Percentiles rank a stretch among this genome's conserved stretches.
These are phyloP conservation scores for Myotis lucifugus DNA, from an alignment of 2,113 vertebrate genomes.

Conservation along the genomic window DNA sequence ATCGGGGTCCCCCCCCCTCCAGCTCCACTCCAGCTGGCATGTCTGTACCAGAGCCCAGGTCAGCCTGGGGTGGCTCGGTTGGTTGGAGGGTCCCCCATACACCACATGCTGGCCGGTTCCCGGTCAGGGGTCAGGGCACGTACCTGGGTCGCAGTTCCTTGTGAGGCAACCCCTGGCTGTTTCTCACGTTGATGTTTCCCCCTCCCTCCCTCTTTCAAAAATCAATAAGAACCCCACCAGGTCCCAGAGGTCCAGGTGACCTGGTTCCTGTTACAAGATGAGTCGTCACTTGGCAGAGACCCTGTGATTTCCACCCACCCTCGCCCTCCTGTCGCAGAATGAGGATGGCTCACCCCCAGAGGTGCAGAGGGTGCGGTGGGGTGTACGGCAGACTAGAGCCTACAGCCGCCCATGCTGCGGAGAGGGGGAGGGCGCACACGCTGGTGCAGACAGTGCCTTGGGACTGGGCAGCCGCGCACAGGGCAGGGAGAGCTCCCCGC, in stretches of 20 bases:
- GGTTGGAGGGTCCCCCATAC: too few relatives aligned
- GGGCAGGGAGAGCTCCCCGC: background rate
- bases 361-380: background rate
- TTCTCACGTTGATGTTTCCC: background rate
- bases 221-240: background rate
- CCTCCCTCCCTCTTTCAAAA: background rate
- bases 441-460: background rate
- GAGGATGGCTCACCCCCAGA: background rate
- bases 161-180: background rate
- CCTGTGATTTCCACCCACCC: too few relatives aligned
- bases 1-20: background rate
- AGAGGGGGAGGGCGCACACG: too few relatives aligned
- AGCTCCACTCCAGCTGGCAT: background rate
- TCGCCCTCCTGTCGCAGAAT: background rate
- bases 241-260: background rate
- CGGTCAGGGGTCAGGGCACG: background rate
- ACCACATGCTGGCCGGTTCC: too few relatives aligned
- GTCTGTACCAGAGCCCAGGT: background rate
- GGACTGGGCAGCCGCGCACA: background rate
- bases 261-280: background rate
- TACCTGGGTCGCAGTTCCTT: too few relatives aligned
- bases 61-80: too few relatives aligned
- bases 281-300: background rate
- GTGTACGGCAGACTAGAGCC: background rate
- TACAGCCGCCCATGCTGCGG: background rate